Evolutionary conservation across 2,888 invertebrate genomes (phyloP), one percentile per base, ranked within the genome.

Genomic region (Drosophila falleni): DNA sequence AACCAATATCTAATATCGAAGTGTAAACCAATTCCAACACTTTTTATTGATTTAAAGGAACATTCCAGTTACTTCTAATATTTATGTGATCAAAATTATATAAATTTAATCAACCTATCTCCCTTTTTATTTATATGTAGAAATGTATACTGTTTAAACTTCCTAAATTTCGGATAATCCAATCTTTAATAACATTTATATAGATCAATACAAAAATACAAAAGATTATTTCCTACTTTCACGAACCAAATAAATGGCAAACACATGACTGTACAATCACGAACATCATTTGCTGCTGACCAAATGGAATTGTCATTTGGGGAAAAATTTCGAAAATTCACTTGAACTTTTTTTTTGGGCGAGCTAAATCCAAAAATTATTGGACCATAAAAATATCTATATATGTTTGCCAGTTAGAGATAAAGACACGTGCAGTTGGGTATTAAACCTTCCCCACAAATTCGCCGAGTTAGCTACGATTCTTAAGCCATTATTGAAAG

Each of bases 401-500:
- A 46, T 26, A 46, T 23, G 49, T 46, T 59, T 60, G 13, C 16
- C 44, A 31, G 50, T 50, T n/a, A n/a, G 39, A 74, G 81, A 81
- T 83, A 85, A 76, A 63, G 53, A 47, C 56, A 69, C 68, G 55
- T 59, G 66, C 64, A 71, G 66, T 55, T 16, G 47, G 61, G 42
- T 16, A 29, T 50, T n/a, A 51, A 15, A 53, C 29, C 26, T 44
- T 37, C 19, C 31, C 39, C 16, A 16, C 11, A 26, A 26, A n/a
- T 37, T 37, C 15, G 10, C 8, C 23, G 23, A 13, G 23, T 8
- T 16, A 31, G 16, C 39, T 37, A 44, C 41, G 56, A 35, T 53
- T 50, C 60, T 75, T 59, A 72, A 75, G 56, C 55, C 73, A 65
- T 68, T 66, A 60, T 74, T 71, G 67, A 84, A 82, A 68, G 75